Percentiles rank a stretch among this genome's conserved stretches.
Conservation (phyloP, 1,140 invertebrate genomes). For the Arion vulgaris region DNA sequence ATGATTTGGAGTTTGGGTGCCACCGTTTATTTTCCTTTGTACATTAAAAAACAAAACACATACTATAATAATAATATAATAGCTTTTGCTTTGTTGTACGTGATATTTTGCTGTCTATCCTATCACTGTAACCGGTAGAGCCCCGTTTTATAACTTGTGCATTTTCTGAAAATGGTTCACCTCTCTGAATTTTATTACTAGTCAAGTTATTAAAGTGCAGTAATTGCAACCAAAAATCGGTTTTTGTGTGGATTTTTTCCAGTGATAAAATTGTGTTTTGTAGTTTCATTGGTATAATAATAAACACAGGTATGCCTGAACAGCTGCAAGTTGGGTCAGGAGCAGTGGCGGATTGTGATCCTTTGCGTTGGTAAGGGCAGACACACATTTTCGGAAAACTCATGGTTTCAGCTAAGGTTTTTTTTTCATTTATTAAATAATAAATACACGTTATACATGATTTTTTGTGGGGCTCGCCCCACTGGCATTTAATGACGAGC, state of each 20-base stretch:
- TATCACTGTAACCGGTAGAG: neutral
- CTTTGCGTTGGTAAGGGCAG: no score
- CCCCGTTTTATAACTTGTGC: constrained; percentile 8
- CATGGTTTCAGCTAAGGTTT: no score
- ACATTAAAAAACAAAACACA: neutral
- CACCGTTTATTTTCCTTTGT: neutral
- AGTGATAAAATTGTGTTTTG: no score
- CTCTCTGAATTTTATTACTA: neutral
- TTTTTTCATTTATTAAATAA: no score
- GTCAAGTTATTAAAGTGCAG: constrained; percentile 10
- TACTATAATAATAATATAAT: neutral
- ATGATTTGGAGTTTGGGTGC: constrained; percentile 10
- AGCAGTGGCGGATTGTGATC: no score
- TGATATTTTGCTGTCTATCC: neutral
- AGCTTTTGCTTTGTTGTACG: neutral
- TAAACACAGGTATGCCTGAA: no score
- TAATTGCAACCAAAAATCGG: constrained; percentile 3
- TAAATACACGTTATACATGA: no score
- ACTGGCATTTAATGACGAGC: no score
- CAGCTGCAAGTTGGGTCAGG: no score
- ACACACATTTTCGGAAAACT: no score
- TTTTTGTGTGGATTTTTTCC: neutral
- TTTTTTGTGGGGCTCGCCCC: no score
- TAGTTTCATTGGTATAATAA: no score
- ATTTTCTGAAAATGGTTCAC: neutral